Evolutionary conservation across 2,113 vertebrate species (phyloP).

Genomic region (Indicator indicator): DNA sequence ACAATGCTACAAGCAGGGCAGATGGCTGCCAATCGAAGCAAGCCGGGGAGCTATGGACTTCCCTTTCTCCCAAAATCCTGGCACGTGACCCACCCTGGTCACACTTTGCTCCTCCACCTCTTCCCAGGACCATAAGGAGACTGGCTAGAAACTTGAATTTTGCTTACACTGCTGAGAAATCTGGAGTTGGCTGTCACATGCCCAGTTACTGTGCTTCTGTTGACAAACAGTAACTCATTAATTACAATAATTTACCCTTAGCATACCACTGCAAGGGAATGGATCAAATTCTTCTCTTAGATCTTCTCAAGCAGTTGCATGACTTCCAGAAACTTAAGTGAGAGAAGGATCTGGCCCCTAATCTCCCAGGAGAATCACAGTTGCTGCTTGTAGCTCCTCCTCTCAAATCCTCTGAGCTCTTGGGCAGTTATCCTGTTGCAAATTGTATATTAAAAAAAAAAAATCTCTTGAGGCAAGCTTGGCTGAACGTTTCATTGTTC

Average conservation of each 20-base stretch:
- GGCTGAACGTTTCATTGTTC: constrained; percentile 46
- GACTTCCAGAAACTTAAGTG: neutral
- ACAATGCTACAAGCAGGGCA: fast-evolving
- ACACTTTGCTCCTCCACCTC: neutral
- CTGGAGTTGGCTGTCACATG: fast-evolving
- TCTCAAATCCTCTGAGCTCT: neutral
- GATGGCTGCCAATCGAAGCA: fast-evolving
- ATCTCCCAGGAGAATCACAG: neutral
- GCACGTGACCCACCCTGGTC: neutral
- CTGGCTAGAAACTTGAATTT: neutral
- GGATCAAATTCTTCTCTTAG: neutral
- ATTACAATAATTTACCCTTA: neutral
- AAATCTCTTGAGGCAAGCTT: constrained; percentile 9
- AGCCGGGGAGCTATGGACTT: neutral
- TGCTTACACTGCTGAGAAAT: neutral
- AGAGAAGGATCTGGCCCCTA: neutral
- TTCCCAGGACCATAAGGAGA: neutral
- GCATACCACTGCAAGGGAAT: neutral
- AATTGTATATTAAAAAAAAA: neutral
- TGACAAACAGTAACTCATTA: neutral
- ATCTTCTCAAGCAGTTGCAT: neutral
- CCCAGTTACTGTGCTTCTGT: neutral
- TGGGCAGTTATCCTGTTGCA: neutral
- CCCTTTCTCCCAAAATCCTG: neutral
- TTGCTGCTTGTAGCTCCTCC: neutral